Evolutionary conservation across 1,140 invertebrate genomes (phyloP), one percentile per base, ranked within the genome.

Genomic region (Drosophila pachea): DNA sequence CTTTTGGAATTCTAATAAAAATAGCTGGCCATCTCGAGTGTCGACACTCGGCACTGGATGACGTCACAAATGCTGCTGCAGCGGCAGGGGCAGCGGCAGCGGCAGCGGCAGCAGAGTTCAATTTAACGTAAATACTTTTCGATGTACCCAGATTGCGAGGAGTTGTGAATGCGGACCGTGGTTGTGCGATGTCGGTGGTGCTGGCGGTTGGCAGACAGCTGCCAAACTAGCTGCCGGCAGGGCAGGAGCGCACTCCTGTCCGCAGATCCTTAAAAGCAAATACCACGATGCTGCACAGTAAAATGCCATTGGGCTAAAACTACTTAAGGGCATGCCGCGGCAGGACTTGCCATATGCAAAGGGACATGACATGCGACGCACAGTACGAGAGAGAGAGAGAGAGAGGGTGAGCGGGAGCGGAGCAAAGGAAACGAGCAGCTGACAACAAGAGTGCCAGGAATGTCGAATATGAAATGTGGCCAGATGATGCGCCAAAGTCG

Each of bases 101-200:
- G n/a, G n/a, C n/a, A n/a, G n/a, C n/a, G n/a, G n/a, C 75, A 62
- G 74, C 73, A 78, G 78, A 78, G 75, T 78, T 78, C 75, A 78
- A 78, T 78, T 78, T 78, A 78, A 78, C 75, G 75, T 78, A 78
- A 78, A 78, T 78, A 78, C 75, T 78, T 78, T 78, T 76, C 68
- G 42, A 74, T 73, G 74, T 68, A n/a, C 32, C 31, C 32, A 52
- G 49, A 35, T 52, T 52, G 49, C 49, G 29, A 35, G 32, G 14
- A 33, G 36, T 47, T 62, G 32, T 42, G 49, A 31, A 50, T 35
- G 33, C n/a, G 2, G 12, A 14, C 12, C 35, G 49, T 5, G 49
- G 49, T 7, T 40, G 3, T n/a, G 56, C 8, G 42, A 22, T 5
- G 38, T 40, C 42, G 22, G 12, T 14, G 42, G 40, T 5, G 40